Evolutionary conservation across 1,140 invertebrate genomes (phyloP).

Genomic region (Holotrichia oblita): DNA sequence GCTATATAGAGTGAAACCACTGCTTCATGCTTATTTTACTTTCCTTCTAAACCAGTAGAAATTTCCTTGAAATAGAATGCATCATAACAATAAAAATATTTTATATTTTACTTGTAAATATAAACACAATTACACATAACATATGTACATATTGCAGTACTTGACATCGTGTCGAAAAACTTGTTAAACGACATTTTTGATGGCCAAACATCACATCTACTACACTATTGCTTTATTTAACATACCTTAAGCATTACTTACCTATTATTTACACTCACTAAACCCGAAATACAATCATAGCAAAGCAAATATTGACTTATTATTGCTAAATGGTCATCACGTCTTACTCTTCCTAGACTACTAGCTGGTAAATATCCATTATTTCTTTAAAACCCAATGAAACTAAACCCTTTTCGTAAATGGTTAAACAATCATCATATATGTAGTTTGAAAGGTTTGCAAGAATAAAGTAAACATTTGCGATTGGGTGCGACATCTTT

Average conservation of each 20-base stretch:
- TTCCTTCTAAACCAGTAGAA: no score
- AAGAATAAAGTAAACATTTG: background rate
- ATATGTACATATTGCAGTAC: background rate
- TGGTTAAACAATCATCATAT: no score
- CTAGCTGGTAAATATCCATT: background rate
- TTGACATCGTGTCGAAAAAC: background rate
- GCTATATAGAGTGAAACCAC: no score
- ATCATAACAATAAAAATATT: no score
- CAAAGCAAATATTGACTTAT: slow-evolving; percentile 1
- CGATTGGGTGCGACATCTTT: background rate
- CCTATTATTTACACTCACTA: background rate
- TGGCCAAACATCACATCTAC: background rate
- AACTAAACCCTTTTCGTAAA: no score
- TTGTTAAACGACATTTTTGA: slow-evolving; percentile 5
- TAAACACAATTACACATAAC: background rate
- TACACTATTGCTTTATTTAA: background rate
- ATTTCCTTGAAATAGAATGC: no score
- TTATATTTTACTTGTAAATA: background rate
- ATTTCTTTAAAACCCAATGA: no score
- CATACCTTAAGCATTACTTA: background rate
- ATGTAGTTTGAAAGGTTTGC: background rate
- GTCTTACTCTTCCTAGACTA: background rate
- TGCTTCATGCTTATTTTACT: no score
- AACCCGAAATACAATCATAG: background rate
- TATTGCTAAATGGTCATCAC: background rate